Evolutionary conservation across 1,140 invertebrate species (phyloP).

Genomic region (Macrosteles quadrilineatus): DNA sequence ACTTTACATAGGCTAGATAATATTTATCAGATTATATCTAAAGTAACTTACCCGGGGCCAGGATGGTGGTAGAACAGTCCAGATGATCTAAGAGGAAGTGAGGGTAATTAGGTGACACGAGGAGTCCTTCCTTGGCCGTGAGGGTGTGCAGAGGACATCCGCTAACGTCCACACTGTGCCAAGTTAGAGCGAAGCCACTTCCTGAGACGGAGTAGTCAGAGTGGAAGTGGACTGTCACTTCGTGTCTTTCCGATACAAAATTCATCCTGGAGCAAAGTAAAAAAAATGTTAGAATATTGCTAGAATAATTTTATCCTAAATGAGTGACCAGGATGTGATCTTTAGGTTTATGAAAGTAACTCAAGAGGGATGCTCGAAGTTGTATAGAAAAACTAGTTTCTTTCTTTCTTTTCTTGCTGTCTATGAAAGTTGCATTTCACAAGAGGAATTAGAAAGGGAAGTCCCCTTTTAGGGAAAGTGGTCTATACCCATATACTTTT

Average conservation of each 20-base stretch:
- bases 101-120: conserved; percentile 68
- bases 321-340: too few relatives aligned
- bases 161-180: conserved; percentile 66
- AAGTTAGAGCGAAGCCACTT: conserved; percentile 63
- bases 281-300: conserved; percentile 27
- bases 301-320: not conserved
- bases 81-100: conserved; percentile 63
- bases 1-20: too few relatives aligned
- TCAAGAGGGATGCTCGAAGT: too few relatives aligned
- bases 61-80: conserved; percentile 66
- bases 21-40: too few relatives aligned
- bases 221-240: conserved; percentile 63
- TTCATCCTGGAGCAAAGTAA: conserved; percentile 52
- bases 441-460: too few relatives aligned
- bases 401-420: too few relatives aligned
- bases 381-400: too few relatives aligned
- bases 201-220: conserved; percentile 69
- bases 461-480: too few relatives aligned
- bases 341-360: too few relatives aligned
- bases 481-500: too few relatives aligned
- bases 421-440: too few relatives aligned
- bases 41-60: conserved; percentile 58
- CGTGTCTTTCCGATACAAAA: conserved; percentile 62
- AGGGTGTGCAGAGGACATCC: conserved; percentile 64
- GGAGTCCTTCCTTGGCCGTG: conserved; percentile 59